phyloP scores from a whole-genome alignment of 2,797 vertebrate species.

The Scyliorhinus canicula region DNA sequence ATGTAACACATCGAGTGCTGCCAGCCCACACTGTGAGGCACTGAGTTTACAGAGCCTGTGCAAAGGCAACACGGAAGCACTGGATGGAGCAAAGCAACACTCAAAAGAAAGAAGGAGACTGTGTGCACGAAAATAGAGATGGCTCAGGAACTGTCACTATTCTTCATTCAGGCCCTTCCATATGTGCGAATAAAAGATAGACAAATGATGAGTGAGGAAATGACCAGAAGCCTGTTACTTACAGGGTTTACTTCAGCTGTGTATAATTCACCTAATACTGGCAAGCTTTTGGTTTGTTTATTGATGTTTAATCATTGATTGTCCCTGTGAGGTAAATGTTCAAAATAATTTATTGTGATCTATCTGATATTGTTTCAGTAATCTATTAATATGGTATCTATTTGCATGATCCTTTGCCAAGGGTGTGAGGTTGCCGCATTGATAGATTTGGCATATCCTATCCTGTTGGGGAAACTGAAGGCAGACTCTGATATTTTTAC shows the following conservation, averaged over 20 bases:
- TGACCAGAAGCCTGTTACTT: neutral
- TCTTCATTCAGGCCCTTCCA: neutral
- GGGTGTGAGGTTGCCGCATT: neutral
- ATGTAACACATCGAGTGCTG: neutral
- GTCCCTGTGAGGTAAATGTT: neutral
- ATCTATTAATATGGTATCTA: neutral
- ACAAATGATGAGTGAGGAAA: neutral
- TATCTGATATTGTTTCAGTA: neutral
- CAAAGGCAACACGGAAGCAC: neutral
- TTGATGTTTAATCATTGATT: neutral
- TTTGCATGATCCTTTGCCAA: neutral
- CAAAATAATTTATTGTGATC: neutral
- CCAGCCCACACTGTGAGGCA: neutral
- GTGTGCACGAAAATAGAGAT: neutral
- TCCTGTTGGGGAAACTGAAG: neutral
- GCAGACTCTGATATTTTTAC: neutral
- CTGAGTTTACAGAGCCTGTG: neutral
- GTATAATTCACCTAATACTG: neutral
- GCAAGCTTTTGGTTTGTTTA: neutral
- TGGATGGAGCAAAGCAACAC: neutral
- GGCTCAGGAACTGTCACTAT: neutral
- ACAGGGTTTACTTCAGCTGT: neutral
- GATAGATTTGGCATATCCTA: neutral
- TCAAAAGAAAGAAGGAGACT: neutral
- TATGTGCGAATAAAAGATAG: neutral